phyloP scores from a whole-genome alignment of 2,113 vertebrate genomes.

The Lathamus discolor region DNA sequence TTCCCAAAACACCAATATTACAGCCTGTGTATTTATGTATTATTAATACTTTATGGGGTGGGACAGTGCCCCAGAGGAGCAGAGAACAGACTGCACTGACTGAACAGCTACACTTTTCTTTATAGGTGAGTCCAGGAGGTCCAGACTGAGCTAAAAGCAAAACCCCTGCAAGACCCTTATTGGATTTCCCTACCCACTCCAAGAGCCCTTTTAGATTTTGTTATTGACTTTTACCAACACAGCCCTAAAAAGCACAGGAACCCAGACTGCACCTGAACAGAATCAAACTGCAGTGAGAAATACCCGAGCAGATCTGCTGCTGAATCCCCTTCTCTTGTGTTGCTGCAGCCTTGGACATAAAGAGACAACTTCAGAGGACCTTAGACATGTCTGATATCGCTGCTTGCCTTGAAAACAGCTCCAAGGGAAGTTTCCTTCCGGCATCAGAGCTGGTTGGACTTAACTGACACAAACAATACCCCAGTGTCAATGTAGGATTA shows the following conservation, averaged over 20 bases:
- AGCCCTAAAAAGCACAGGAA: background rate
- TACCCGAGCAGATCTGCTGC: background rate
- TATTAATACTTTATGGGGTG: background rate
- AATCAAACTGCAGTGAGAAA: background rate
- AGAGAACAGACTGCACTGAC: background rate
- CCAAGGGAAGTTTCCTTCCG: background rate
- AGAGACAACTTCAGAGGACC: background rate
- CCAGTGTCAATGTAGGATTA: background rate
- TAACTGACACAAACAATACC: background rate
- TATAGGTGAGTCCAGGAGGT: background rate
- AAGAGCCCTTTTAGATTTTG: background rate
- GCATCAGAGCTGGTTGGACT: background rate
- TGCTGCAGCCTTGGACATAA: background rate
- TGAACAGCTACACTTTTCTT: background rate
- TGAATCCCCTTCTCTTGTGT: fast-evolving
- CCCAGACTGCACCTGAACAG: background rate
- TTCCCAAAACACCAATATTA: background rate
- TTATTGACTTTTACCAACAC: background rate
- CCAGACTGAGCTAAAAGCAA: background rate
- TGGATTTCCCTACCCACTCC: background rate
- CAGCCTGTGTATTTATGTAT: background rate
- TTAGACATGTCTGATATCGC: background rate
- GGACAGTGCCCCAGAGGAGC: background rate
- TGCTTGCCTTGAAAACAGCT: background rate
- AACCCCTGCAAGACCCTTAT: background rate